These are phyloP conservation scores for Habrosyne pyritoides DNA, from an alignment of 2,888 invertebrate genomes.

Conservation along the genomic window DNA sequence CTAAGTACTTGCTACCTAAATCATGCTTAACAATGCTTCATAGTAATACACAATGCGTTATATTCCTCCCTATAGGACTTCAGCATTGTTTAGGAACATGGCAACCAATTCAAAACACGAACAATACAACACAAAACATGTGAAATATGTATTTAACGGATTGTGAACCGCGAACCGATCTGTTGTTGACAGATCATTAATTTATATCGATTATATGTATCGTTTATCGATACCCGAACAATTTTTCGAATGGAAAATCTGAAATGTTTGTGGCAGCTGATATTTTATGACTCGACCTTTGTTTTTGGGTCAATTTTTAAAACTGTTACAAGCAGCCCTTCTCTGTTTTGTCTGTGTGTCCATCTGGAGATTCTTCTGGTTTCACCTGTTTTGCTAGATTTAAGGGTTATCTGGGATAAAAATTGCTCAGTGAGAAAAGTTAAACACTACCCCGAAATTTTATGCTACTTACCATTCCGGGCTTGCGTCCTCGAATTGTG, in stretches of 20 bases:
- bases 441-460: no score
- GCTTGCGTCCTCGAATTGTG: no score
- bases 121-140: conserved; percentile 25
- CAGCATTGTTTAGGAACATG: conserved; percentile 2
- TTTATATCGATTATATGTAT: conserved; percentile 41
- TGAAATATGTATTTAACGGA: conserved; percentile 17
- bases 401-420: no score
- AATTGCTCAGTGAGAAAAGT: no score
- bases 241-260: conserved; percentile 24
- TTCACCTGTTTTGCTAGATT: no score
- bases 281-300: conserved; percentile 37
- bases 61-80: not conserved
- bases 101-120: not conserved
- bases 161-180: conserved; percentile 30
- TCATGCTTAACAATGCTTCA: not conserved
- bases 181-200: conserved; percentile 48
- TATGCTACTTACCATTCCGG: no score
- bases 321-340: no score
- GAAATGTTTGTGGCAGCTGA: conserved; percentile 29
- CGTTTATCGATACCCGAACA: conserved; percentile 25
- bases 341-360: no score
- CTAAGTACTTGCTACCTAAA: no score
- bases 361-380: no score
- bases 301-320: not conserved
- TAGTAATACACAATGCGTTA: not conserved